These are phyloP conservation scores for Apis laboriosa DNA, from an alignment of 1,140 invertebrate species.

Conservation along the genomic window DNA sequence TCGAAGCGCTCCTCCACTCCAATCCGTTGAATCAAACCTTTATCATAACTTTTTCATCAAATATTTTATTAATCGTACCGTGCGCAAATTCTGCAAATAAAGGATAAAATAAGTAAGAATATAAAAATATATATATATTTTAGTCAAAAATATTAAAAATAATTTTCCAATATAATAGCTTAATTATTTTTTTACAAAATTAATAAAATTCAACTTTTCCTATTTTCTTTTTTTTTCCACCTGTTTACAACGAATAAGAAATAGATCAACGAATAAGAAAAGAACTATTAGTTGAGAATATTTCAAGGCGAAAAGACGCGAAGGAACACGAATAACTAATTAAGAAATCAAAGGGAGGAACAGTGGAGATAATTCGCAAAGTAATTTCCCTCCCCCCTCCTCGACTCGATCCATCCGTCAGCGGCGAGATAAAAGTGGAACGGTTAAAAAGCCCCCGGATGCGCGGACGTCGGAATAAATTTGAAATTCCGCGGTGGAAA, in stretches of 20 bases:
- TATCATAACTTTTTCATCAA: neutral
- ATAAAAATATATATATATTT: too few relatives aligned
- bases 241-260: too few relatives aligned
- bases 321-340: neutral
- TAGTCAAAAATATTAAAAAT: neutral
- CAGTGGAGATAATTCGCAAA: neutral
- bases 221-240: too few relatives aligned
- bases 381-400: neutral
- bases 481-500: neutral
- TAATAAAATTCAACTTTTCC: too few relatives aligned
- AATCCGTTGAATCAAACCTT: conserved; percentile 7
- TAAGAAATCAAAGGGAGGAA: neutral
- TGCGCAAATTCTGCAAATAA: neutral
- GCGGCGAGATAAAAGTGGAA: neutral
- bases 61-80: neutral
- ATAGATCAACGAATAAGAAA: too few relatives aligned
- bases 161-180: neutral
- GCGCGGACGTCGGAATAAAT: conserved; percentile 18
- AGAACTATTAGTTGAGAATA: too few relatives aligned
- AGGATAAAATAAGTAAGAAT: too few relatives aligned
- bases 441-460: neutral
- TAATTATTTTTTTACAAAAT: too few relatives aligned
- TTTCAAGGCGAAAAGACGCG: too few relatives aligned
- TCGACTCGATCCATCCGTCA: neutral
- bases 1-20: too few relatives aligned